Evolutionary conservation across 2,797 vertebrate species (phyloP), one percentile per base, ranked within the genome.

Genomic region (Myotis findleyi): DNA sequence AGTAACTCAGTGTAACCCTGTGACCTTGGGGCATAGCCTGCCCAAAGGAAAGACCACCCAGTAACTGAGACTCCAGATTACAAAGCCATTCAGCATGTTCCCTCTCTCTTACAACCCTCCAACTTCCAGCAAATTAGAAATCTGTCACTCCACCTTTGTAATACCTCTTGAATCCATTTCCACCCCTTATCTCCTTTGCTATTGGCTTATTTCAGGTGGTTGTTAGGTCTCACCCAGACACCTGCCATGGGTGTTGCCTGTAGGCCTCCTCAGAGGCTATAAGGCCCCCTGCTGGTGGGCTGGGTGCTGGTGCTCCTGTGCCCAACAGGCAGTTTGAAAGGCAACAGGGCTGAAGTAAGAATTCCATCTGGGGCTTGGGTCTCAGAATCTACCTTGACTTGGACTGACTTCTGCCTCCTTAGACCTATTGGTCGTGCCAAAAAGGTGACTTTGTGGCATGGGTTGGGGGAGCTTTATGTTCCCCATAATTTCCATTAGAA

Each of bases 31-130:
- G 64, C 62, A 62, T 55, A 91, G 84, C 38, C 38, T 55, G 66
- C 41, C 69, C 76, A 69, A 71, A 81, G 62, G 53, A 64, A 75
- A 85, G 93, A 96, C 92, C 89, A 92, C 92, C 95, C 85, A 95
- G 81, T 41, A 86, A 90, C n/a, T 92, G 25, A 66, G 92, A 71
- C 33, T 82, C 62, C 68, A 82, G 51, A 84, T 4, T 77, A 47
- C 1, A 11, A 47, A 87, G 17, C 27, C 49, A 59, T 81, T 76
- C 41, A 30, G 38, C 41, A 36, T 0, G 23, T 8, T n/a, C 62
- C 10, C 1, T 57, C 25, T 81, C 71, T 79, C 79, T 91, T 25
- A 68, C 51, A 33, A 41, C 9, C 47, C 33, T n/a, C 49, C 12
- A 55, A 68, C 72, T 80, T 93, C 23, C 25, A 93, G 85, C 4